phyloP scores from a whole-genome alignment of 1,140 invertebrate genomes.

The Neodiprion lecontei region DNA sequence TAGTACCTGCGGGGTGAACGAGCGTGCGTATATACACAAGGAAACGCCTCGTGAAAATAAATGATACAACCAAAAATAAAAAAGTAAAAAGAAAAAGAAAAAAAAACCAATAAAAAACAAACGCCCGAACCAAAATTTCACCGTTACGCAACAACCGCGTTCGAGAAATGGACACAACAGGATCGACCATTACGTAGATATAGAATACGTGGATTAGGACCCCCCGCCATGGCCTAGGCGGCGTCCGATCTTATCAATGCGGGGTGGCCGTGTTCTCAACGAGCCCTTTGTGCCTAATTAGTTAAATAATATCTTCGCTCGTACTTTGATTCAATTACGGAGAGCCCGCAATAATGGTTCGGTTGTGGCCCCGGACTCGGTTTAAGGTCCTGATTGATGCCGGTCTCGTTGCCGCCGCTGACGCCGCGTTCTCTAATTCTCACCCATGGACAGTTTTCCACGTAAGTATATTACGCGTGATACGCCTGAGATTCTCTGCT shows the following conservation, averaged over 20 bases:
- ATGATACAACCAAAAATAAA: neutral
- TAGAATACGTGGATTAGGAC: conserved; percentile 5
- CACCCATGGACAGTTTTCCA: too few relatives aligned
- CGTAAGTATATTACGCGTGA: neutral
- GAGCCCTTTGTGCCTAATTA: conserved; percentile 60
- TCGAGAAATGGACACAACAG: neutral
- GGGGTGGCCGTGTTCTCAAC: conserved; percentile 45
- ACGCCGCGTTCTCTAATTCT: neutral
- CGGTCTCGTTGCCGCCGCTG: neutral
- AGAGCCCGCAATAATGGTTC: conserved; percentile 55
- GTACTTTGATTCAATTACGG: conserved; percentile 61
- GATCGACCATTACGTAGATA: neutral
- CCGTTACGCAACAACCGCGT: neutral
- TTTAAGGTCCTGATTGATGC: conserved; percentile 48
- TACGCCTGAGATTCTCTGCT: neutral
- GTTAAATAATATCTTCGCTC: conserved; percentile 61
- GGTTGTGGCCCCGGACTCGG: conserved; percentile 40
- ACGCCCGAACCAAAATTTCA: neutral
- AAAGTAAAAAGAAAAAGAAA: neutral
- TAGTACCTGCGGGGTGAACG: conserved; percentile 80
- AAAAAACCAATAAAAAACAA: too few relatives aligned
- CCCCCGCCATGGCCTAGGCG: conserved; percentile 21
- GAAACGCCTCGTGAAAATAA: neutral
- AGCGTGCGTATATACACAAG: neutral
- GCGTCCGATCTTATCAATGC: conserved; percentile 45